phyloP scores from a whole-genome alignment of 2,888 invertebrate species.

The Phorcus lineatus region DNA sequence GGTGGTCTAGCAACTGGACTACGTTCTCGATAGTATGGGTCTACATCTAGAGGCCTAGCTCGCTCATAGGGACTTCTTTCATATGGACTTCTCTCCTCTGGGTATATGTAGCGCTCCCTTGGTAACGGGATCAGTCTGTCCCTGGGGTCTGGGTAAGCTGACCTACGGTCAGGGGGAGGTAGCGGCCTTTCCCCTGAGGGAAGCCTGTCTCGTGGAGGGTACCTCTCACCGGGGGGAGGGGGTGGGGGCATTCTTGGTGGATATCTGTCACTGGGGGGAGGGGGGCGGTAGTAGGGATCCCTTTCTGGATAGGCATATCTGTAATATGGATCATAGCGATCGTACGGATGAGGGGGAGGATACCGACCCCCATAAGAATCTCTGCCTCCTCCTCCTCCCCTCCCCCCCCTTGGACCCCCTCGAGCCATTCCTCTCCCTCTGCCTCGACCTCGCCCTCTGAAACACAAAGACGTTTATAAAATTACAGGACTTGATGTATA shows the following conservation, averaged over 20 bases:
- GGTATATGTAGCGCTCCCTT: slow-evolving; percentile 36
- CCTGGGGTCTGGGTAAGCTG: slow-evolving; percentile 47
- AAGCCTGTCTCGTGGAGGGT: slow-evolving; percentile 22
- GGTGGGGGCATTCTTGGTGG: slow-evolving; percentile 43
- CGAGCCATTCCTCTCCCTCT: slow-evolving; percentile 12
- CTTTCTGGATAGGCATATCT: slow-evolving; percentile 47
- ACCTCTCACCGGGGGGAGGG: slow-evolving; percentile 49
- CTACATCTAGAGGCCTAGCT: slow-evolving; percentile 36
- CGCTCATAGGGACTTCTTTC: slow-evolving; percentile 29
- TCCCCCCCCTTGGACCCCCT: not conserved
- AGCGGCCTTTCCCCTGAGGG: slow-evolving; percentile 24
- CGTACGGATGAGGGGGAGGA: slow-evolving; percentile 33
- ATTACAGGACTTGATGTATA: too few relatives aligned
- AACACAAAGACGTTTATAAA: slow-evolving; percentile 4
- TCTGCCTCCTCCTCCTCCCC: slow-evolving; percentile 1
- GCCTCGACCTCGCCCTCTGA: slow-evolving; percentile 25
- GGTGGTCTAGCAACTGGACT: slow-evolving; percentile 45
- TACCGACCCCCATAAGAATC: slow-evolving; percentile 25
- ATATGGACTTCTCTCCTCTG: slow-evolving; percentile 47
- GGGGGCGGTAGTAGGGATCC: slow-evolving; percentile 58
- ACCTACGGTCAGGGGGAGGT: slow-evolving; percentile 37
- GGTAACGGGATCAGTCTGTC: slow-evolving; percentile 54
- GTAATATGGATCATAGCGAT: slow-evolving; percentile 47
- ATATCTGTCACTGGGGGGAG: slow-evolving; percentile 55
- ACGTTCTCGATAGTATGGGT: slow-evolving; percentile 61